Conservation (phyloP, 1,140 invertebrate species). For the Limonius californicus region DNA sequence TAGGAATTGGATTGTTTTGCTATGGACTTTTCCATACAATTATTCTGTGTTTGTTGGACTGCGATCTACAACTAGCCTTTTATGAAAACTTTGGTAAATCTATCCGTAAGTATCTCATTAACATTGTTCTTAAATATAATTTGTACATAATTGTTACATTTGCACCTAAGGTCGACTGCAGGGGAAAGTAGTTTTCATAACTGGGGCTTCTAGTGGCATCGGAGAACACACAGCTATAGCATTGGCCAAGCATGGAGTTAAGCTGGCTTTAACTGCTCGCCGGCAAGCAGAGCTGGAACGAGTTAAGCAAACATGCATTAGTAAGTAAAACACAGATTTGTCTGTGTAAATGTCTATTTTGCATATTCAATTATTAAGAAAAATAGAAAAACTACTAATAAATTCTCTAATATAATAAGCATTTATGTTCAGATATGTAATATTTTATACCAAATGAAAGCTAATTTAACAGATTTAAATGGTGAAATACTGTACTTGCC, state of each 20-base stretch:
- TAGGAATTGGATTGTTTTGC: constrained; percentile 16
- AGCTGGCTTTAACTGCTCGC: constrained; percentile 74
- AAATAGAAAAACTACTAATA: too few relatives aligned
- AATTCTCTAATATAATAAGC: too few relatives aligned
- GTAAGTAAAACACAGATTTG: constrained; percentile 49
- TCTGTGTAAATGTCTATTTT: not conserved
- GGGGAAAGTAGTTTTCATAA: constrained; percentile 83
- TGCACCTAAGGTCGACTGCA: constrained; percentile 52
- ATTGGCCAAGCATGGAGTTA: constrained; percentile 66
- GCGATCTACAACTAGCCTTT: constrained; percentile 54
- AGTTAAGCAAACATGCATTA: constrained; percentile 68
- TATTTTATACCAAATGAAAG: too few relatives aligned
- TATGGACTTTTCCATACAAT: constrained; percentile 53
- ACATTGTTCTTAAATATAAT: not conserved
- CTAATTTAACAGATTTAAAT: too few relatives aligned
- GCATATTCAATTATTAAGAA: not conserved
- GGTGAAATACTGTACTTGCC: too few relatives aligned
- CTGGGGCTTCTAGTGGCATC: constrained; percentile 86
- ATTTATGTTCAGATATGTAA: too few relatives aligned
- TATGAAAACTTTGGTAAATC: constrained; percentile 60
- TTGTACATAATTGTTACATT: not conserved
- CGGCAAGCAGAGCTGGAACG: constrained; percentile 65
- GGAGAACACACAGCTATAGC: constrained; percentile 73
- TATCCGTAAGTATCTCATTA: constrained; percentile 48
- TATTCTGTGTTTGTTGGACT: constrained; percentile 53